Percentiles rank a stretch among this genome's conserved stretches.
These are phyloP conservation scores for Gracilinanus agilis DNA, from an alignment of 2,113 vertebrate species.

Conservation along the genomic window DNA sequence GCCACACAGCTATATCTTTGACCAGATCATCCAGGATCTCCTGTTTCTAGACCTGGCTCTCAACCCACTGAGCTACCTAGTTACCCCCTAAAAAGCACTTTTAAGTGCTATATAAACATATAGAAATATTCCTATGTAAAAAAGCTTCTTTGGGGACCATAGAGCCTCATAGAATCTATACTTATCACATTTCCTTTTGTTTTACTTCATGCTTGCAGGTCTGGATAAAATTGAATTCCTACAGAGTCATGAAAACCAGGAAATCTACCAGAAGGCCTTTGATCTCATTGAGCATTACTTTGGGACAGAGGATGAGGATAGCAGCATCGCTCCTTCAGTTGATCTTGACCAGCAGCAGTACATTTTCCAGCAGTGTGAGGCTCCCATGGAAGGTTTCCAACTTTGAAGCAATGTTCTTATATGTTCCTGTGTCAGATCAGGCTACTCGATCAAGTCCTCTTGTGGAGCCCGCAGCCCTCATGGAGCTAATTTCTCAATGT, in stretches of 20 bases:
- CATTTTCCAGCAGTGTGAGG: conserved; percentile 98
- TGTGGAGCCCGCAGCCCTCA: conserved; percentile 85
- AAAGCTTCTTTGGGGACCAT: background rate
- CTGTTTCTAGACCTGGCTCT: too few relatives aligned
- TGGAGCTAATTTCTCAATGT: conserved; percentile 87
- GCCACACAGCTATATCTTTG: too few relatives aligned
- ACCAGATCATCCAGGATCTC: too few relatives aligned
- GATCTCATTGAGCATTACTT: conserved; percentile 99
- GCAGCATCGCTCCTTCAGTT: conserved; percentile 95
- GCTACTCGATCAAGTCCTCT: conserved; percentile 82
- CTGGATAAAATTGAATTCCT: conserved; percentile 99
- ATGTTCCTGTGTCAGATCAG: conserved; percentile 79
- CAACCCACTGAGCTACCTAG: too few relatives aligned
- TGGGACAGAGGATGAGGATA: conserved; percentile 96
- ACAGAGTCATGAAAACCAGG: conserved; percentile 98
- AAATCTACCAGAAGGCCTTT: conserved; percentile 99
- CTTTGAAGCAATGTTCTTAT: conserved; percentile 88
- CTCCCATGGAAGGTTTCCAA: conserved; percentile 99
- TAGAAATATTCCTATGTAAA: background rate
- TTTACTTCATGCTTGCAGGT: conserved; percentile 84
- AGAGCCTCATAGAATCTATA: conserved; percentile 8
- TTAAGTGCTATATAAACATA: background rate
- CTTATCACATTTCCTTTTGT: conserved; percentile 2
- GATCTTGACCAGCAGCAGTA: conserved; percentile 98
- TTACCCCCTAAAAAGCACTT: background rate